Base-by-base conservation (phyloP, 2,113 vertebrate genomes). In the Saimiri boliviensis region DNA sequence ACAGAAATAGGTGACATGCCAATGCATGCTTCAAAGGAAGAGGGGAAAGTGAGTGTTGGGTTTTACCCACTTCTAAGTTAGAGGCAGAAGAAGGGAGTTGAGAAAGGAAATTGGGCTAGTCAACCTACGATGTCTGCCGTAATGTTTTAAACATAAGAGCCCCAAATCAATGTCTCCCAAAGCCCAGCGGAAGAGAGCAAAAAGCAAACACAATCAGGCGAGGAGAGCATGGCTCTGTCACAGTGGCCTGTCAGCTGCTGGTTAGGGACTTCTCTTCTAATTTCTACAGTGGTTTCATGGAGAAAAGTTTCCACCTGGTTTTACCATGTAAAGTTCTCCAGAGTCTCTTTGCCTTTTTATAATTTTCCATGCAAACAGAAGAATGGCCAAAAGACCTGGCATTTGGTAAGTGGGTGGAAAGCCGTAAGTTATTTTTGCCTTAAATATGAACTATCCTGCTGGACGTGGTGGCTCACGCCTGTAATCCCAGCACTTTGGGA, bases 361-460 rank as follows among this genome's bases (percentile, higher is more conserved):
- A 47, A 27, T 66, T 95, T 58, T 6, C 71, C 54, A 2, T 56
- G 30, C 16, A 81, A 93, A 76, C 21, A 2, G 47, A 92, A 91
- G 45, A 74, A 45, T 0, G 7, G 27, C 60, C 60, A 32, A 14
- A 45, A 60, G 32, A 42, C 17, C 45, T 88, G 32, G 27, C 32
- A 20, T 80, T 68, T 14, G 68, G 68, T 37, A 40, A 54, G 9
- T 37, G 40, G 16, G 13, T 42, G 42, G 83, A 70, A 92, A 79
- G 76, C 80, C 30, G 1, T 79, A 35, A 68, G 35, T 49, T 9
- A 42, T 20, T 81, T 94, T 88, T 70, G 35, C 56, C 84, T 91
- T 95, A 66, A 95, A 90, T 77, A 83, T 45, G 77, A 93, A 96
- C 32, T 35, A 92, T 88, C 87, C 5, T 63, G 16, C 52, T 5